Conservation (phyloP, 2,113 vertebrate genomes). For the Pitta sordida region DNA sequence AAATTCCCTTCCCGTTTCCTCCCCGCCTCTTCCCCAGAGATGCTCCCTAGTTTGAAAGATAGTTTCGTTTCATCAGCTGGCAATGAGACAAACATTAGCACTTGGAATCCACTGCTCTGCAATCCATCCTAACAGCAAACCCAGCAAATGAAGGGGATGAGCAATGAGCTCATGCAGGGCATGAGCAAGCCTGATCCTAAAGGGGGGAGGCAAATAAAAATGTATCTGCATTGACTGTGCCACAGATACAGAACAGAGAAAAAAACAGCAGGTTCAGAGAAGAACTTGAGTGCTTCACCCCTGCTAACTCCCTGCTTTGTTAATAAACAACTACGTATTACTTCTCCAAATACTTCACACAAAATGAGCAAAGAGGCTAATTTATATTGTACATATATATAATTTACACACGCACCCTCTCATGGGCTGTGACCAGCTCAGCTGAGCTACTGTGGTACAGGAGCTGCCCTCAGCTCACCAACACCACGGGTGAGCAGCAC, state of each 20-base stretch:
- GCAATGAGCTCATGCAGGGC: too few species aligned
- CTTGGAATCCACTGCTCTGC: not conserved
- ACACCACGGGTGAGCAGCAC: rapidly evolving
- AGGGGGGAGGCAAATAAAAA: not conserved
- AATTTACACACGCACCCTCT: too few species aligned
- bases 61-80: not conserved
- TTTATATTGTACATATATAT: not conserved
- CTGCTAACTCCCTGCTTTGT: not conserved
- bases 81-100: not conserved
- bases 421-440: rapidly evolving
- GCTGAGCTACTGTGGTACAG: not conserved
- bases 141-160: not conserved
- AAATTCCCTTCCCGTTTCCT: not conserved
- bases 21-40: not conserved
- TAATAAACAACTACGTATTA: not conserved
- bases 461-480: not conserved
- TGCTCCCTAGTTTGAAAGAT: not conserved
- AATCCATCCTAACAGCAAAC: not conserved
- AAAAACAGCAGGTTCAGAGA: not conserved
- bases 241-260: rapidly evolving
- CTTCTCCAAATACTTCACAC: not conserved
- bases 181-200: not conserved
- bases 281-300: not conserved
- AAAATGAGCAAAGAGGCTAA: not conserved
- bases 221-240: not conserved